These are phyloP conservation scores for Python bivittatus DNA, from an alignment of 2,113 vertebrate genomes.

Conservation along the genomic window DNA sequence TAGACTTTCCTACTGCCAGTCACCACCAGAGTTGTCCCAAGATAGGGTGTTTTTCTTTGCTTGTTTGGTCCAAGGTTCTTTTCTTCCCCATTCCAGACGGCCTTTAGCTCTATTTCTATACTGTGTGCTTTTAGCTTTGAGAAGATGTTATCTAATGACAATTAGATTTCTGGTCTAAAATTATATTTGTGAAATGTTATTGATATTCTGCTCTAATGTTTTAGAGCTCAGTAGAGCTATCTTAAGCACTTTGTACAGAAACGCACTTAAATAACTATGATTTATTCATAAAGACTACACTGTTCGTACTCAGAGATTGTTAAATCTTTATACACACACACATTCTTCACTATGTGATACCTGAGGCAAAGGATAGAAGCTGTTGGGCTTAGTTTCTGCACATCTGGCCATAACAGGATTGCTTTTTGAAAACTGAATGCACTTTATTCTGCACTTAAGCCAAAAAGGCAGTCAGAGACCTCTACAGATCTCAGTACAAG, in stretches of 20 bases:
- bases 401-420: neutral
- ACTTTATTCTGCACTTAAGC: neutral
- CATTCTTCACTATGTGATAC: neutral
- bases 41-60: neutral
- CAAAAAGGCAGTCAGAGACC: neutral
- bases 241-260: constrained; percentile 40
- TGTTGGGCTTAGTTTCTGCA: neutral
- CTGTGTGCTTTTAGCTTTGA: constrained; percentile 10
- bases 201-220: constrained; percentile 41
- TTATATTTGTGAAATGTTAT: constrained; percentile 42
- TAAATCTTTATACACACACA: neutral
- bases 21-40: neutral
- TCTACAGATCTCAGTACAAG: neutral
- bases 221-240: constrained; percentile 11
- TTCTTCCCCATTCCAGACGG: neutral
- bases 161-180: constrained; percentile 16
- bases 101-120: constrained; percentile 41
- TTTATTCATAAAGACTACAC: neutral
- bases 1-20: neutral
- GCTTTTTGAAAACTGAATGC: neutral
- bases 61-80: neutral
- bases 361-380: neutral
- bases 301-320: constrained; percentile 3
- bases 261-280: constrained; percentile 11
- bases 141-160: constrained; percentile 40